Evolutionary conservation across 2,797 vertebrate genomes (phyloP).

Genomic region (Podarcis siculus): DNA sequence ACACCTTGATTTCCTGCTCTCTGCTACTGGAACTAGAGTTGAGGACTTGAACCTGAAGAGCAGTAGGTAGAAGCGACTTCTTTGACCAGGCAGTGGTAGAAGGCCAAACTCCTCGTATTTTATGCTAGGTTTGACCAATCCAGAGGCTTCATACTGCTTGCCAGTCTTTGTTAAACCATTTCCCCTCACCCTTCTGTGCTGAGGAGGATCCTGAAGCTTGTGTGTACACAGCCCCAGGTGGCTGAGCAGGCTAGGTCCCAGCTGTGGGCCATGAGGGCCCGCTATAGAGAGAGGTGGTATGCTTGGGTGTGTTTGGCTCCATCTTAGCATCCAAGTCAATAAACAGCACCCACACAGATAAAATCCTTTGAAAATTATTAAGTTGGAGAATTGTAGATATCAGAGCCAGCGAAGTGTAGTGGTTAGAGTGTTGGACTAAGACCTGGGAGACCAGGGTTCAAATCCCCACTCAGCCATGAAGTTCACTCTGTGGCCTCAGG

Average conservation of each 20-base stretch:
- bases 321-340: neutral
- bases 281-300: neutral
- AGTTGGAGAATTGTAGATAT: neutral
- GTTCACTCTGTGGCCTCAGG: too few relatives aligned
- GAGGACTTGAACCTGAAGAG: neutral
- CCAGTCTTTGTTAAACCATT: too few relatives aligned
- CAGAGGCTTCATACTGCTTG: neutral
- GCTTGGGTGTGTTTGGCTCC: neutral
- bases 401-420: too few relatives aligned
- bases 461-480: too few relatives aligned
- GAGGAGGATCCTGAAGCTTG: neutral
- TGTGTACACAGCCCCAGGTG: too few relatives aligned
- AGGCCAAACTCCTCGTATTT: neutral
- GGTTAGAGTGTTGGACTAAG: too few relatives aligned
- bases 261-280: too few relatives aligned
- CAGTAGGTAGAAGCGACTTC: neutral
- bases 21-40: neutral
- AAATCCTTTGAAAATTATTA: neutral
- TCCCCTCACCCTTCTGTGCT: neutral
- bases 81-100: neutral
- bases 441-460: too few relatives aligned
- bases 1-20: neutral
- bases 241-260: neutral
- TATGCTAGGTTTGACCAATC: neutral
- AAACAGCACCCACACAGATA: too few relatives aligned